These are phyloP conservation scores for Clarias laeviceps DNA, from an alignment of 2,797 vertebrate genomes.

Conservation along the genomic window DNA sequence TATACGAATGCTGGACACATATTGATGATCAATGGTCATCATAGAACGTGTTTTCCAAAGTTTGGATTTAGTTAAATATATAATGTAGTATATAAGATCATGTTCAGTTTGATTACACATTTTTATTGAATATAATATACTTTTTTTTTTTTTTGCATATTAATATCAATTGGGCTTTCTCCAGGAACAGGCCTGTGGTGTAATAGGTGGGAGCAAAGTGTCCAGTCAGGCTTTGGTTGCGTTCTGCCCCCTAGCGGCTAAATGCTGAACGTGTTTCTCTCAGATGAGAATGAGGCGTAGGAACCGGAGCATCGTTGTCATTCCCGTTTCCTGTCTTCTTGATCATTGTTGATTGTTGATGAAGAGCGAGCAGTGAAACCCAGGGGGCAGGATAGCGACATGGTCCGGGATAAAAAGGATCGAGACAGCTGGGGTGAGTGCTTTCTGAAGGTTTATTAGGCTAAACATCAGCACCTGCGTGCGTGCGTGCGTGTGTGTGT, in stretches of 20 bases:
- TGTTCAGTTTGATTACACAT: too few species aligned
- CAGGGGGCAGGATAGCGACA: constrained; percentile 61
- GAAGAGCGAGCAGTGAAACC: constrained; percentile 57
- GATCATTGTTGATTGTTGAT: constrained; percentile 69
- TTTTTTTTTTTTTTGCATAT: too few species aligned
- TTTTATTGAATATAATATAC: too few species aligned
- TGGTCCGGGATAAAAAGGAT: constrained; percentile 81
- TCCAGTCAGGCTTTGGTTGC: background rate
- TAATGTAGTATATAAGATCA: too few species aligned
- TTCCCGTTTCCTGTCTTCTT: constrained; percentile 68
- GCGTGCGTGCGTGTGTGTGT: too few species aligned
- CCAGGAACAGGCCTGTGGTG: background rate
- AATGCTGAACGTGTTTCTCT: constrained; percentile 32
- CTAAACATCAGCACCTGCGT: constrained; percentile 22
- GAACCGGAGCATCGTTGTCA: constrained; percentile 67
- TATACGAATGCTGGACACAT: too few species aligned
- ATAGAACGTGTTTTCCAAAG: too few species aligned
- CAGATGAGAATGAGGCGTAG: constrained; percentile 68
- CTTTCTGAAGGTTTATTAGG: constrained; percentile 53
- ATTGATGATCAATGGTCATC: too few species aligned
- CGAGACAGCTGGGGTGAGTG: constrained; percentile 87
- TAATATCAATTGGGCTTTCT: background rate
- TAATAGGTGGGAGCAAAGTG: background rate
- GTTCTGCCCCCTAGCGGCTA: constrained; percentile 54
- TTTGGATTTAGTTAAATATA: too few species aligned